Percentiles rank a stretch among this genome's conserved stretches.
Evolutionary conservation across 2,797 vertebrate genomes (phyloP).

Genomic region (Phataginus tetradactyla): DNA sequence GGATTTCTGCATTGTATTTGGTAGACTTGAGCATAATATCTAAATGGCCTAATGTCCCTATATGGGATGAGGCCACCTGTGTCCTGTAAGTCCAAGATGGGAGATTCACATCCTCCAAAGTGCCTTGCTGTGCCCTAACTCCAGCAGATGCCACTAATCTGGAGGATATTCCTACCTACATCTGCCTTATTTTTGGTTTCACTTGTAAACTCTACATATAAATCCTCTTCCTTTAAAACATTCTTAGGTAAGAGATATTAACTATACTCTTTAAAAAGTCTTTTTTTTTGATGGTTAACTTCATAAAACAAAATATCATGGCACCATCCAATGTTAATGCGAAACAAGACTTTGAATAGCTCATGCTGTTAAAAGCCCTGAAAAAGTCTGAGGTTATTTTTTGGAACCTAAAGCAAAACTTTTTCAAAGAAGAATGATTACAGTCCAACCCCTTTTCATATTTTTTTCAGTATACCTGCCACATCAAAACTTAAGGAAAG

Average conservation of each 20-base stretch:
- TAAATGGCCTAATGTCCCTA: not conserved
- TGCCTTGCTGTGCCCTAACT: not conserved
- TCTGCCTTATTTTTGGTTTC: not conserved
- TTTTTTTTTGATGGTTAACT: not conserved
- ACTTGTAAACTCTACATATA: not conserved
- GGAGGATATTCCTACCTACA: not conserved
- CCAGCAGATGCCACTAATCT: not conserved
- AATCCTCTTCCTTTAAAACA: not conserved
- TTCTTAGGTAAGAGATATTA: not conserved
- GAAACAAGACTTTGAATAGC: not conserved
- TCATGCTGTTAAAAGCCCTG: not conserved
- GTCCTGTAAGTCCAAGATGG: not conserved
- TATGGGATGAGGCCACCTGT: not conserved
- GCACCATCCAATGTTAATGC: not conserved
- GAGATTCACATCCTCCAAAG: not conserved
- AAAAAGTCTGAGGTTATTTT: not conserved
- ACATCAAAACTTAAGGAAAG: constrained; percentile 10
- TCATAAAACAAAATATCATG: not conserved
- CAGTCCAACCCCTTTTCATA: not conserved
- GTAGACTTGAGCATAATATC: not conserved
- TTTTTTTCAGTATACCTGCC: not conserved
- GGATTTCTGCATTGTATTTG: not conserved
- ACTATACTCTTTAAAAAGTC: not conserved
- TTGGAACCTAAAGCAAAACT: not conserved
- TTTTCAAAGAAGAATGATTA: constrained; percentile 4